phyloP scores from a whole-genome alignment of 2,797 vertebrate species.

The Denticeps clupeoides region DNA sequence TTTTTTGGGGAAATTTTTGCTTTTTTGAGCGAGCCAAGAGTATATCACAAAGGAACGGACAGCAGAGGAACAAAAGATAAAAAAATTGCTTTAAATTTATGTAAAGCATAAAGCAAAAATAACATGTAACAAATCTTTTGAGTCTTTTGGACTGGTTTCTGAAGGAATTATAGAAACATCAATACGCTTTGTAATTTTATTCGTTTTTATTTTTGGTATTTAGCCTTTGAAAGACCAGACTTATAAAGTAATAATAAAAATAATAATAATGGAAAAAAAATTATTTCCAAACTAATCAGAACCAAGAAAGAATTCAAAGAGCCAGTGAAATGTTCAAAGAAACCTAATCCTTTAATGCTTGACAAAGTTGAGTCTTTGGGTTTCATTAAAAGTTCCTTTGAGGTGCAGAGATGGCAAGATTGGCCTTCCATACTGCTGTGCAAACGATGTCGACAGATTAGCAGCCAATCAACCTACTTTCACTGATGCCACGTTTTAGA shows the following conservation, averaged over 20 bases:
- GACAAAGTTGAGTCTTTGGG: constrained; percentile 36
- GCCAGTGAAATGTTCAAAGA: constrained; percentile 34
- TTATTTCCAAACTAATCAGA: constrained; percentile 34
- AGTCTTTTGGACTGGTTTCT: no score
- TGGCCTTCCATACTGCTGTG: not conserved
- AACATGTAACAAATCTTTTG: no score
- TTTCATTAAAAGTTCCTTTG: constrained; percentile 38
- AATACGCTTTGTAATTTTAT: constrained; percentile 32
- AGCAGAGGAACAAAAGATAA: no score
- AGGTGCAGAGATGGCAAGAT: constrained; percentile 28
- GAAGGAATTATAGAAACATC: constrained; percentile 28
- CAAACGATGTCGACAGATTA: not conserved
- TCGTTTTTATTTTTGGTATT: constrained; percentile 40
- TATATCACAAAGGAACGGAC: no score
- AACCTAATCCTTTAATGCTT: constrained; percentile 30
- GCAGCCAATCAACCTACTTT: not conserved
- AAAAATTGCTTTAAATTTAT: no score
- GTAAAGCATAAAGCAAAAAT: no score
- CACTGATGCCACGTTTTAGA: not conserved
- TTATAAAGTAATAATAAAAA: constrained; percentile 41
- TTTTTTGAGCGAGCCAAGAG: no score
- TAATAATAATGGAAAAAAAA: no score
- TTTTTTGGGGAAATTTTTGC: no score
- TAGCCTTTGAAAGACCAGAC: constrained; percentile 34
- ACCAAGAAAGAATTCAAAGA: constrained; percentile 33